Conservation (phyloP, 2,113 vertebrate genomes). For the Theropithecus gelada region DNA sequence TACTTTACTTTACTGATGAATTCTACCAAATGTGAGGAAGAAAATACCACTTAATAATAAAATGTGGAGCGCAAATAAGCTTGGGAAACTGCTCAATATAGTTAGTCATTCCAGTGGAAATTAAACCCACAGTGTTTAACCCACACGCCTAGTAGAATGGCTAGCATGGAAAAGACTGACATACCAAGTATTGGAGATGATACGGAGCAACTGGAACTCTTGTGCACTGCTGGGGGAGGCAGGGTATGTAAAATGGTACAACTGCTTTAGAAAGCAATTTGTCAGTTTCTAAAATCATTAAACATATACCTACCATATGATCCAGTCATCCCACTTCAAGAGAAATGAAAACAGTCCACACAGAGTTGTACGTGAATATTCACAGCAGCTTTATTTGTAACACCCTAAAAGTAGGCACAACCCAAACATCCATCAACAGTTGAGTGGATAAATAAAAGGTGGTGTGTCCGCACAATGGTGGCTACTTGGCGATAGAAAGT, state of each 20-base stretch:
- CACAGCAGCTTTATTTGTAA: accelerated
- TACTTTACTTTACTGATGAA: not conserved
- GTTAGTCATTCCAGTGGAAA: accelerated
- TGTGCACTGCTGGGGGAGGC: accelerated
- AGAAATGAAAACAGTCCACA: accelerated
- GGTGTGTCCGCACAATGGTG: accelerated
- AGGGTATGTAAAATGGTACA: accelerated
- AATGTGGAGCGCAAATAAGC: accelerated
- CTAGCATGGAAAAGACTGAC: accelerated
- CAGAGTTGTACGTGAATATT: accelerated
- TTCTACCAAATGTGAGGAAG: accelerated
- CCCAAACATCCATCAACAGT: accelerated
- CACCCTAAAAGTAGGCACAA: accelerated
- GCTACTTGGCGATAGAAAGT: accelerated
- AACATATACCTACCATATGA: accelerated
- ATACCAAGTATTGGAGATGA: accelerated
- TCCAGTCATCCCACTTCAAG: accelerated
- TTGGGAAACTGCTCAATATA: accelerated
- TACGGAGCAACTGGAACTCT: accelerated
- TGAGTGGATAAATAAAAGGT: accelerated
- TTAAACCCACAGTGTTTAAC: accelerated
- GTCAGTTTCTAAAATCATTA: not conserved
- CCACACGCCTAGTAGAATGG: accelerated
- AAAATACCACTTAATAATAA: accelerated
- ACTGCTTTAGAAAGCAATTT: too few relatives aligned